Conservation (phyloP, 2,888 invertebrate species). For the Tricholauxania praeusta region DNA sequence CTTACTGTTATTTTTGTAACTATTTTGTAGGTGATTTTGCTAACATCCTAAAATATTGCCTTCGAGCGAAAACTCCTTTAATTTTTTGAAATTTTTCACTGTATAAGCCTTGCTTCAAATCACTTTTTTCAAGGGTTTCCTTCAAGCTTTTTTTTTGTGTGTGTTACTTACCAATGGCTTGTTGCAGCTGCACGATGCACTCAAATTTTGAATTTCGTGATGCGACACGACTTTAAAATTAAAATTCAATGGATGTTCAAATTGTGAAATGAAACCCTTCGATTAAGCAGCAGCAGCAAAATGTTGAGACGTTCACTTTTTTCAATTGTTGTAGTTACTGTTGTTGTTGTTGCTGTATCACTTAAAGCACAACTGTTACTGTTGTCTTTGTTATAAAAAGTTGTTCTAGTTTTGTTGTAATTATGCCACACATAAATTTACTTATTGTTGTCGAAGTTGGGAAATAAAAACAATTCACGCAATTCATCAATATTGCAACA, state of each 20-base stretch:
- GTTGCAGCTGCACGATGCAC: conserved; percentile 14
- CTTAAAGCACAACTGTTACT: not conserved
- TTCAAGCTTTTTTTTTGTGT: not conserved
- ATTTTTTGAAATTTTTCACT: too few species aligned
- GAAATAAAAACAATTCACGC: conserved; percentile 7
- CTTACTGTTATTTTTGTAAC: too few species aligned
- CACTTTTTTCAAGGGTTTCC: too few species aligned
- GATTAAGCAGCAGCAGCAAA: not conserved
- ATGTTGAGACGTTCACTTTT: conserved; percentile 9
- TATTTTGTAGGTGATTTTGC: too few species aligned
- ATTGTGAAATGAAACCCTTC: conserved; percentile 18
- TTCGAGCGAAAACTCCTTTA: too few species aligned
- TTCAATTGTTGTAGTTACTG: conserved; percentile 14
- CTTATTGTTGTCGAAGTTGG: not conserved
- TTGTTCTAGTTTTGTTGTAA: conserved; percentile 7
- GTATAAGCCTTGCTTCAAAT: too few species aligned
- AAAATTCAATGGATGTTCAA: conserved; percentile 10
- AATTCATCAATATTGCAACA: conserved; percentile 29
- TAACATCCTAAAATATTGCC: too few species aligned
- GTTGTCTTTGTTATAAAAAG: not conserved
- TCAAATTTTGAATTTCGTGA: conserved; percentile 15
- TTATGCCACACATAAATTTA: conserved; percentile 10
- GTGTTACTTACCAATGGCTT: not conserved
- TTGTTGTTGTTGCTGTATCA: conserved; percentile 5
- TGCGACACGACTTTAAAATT: conserved; percentile 4